phyloP scores from a whole-genome alignment of 2,888 invertebrate species.

The Barypeithes pellucidus region DNA sequence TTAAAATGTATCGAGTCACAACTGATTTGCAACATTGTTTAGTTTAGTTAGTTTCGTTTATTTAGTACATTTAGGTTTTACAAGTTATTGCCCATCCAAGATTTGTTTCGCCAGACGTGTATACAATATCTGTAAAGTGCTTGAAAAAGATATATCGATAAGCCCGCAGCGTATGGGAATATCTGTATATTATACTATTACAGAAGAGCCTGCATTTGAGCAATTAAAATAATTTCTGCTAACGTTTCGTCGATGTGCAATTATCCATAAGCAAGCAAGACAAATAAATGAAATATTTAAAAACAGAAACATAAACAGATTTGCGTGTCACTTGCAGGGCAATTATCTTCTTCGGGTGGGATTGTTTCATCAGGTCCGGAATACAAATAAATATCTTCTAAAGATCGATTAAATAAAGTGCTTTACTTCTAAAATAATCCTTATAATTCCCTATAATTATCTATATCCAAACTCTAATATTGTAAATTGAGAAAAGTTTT shows the following conservation, averaged over 20 bases:
- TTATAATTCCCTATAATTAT: too few relatives aligned
- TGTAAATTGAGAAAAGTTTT: too few relatives aligned
- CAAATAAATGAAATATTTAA: slow-evolving; percentile 51
- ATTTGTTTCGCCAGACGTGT: too few relatives aligned
- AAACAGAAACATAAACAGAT: slow-evolving; percentile 45
- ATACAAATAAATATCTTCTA: background rate
- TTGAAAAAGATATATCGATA: slow-evolving; percentile 39
- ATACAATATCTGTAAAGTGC: slow-evolving; percentile 3
- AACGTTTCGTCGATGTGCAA: slow-evolving; percentile 39
- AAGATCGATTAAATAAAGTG: too few relatives aligned
- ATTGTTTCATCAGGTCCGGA: slow-evolving; percentile 26
- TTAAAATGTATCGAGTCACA: too few relatives aligned
- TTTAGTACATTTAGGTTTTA: too few relatives aligned
- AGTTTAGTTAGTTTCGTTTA: too few relatives aligned
- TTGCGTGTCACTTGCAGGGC: slow-evolving; percentile 48
- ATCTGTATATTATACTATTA: slow-evolving; percentile 32
- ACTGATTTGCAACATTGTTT: too few relatives aligned
- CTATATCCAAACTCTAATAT: too few relatives aligned
- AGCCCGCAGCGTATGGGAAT: slow-evolving; percentile 41
- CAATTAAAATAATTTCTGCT: slow-evolving; percentile 55
- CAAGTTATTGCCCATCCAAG: background rate
- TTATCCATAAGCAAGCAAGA: slow-evolving; percentile 45
- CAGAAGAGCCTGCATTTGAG: slow-evolving; percentile 3
- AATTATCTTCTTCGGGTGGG: slow-evolving; percentile 38
- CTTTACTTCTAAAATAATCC: too few relatives aligned